Evolutionary conservation across 2,113 vertebrate genomes (phyloP), one percentile per base, ranked within the genome.

Genomic region (Xiphophorus maculatus): DNA sequence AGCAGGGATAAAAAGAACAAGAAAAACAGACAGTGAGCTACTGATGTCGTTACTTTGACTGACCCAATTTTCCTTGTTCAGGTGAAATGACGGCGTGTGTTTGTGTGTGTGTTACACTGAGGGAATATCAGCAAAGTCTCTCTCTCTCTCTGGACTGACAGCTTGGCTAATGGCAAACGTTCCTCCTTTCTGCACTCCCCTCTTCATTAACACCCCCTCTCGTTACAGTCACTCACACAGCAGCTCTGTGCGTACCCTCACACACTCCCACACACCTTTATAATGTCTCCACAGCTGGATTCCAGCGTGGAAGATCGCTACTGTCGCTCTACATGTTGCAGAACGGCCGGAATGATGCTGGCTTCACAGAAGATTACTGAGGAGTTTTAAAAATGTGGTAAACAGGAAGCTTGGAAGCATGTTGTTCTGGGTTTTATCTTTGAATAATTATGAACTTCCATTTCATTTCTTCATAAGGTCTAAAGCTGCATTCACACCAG

Each of bases 121-220:
- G 73, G 76, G 66, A 78, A 67, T 66, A 84, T 85, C 74, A 80
- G 78, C 44, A 83, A 58, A 70, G 3, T 37, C 63, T 51, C 28
- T 66, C 44, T 28, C 63, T 1, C 74, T 27, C 74, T 84, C 40
- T 69, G 69, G 77, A 86, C 73, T 89, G 87, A 87, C 87, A 90
- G 77, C 62, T 83, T 40, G 61, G 80, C 79, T 82, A 78, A 85
- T 89, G 78, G 79, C 82, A 76, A 86, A 83, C 73, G 81, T 79
- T 73, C 73, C 75, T 88, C 69, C 71, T 69, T 80, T 80, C 79
- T 81, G 85, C 86, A 81, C 75, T 90, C 84, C 73, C 77, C 71
- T 79, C 87, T 86, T 89, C 87, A 87, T 89, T 85, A 89, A 87
- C 85, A 83, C 82, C 80, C 71, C 79, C 35, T 40, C 76, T 87